These are phyloP conservation scores for Eupeodes latifasciatus DNA, from an alignment of 2,888 invertebrate species.

Conservation along the genomic window DNA sequence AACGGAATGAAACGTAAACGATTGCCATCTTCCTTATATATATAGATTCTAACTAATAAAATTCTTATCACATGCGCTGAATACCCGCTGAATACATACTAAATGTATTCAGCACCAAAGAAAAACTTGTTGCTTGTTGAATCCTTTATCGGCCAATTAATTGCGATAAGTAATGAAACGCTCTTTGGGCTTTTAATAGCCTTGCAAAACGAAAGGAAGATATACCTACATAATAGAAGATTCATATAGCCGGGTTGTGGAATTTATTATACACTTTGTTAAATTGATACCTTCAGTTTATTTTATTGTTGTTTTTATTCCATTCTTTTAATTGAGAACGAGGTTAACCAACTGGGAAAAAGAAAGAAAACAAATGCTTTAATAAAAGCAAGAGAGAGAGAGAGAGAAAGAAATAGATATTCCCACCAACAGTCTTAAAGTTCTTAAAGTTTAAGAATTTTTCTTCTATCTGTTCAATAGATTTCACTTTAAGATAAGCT, in stretches of 20 bases:
- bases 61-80: conserved; percentile 52
- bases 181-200: conserved; percentile 26
- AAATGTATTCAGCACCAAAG: conserved; percentile 8
- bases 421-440: background rate
- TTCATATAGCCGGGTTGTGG: background rate
- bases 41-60: conserved; percentile 7
- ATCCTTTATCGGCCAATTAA: conserved; percentile 57
- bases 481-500: background rate
- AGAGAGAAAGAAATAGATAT: background rate
- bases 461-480: background rate
- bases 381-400: background rate
- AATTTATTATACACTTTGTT: conserved; percentile 47
- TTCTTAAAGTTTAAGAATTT: background rate
- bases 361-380: background rate
- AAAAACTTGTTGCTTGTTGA: conserved; percentile 57
- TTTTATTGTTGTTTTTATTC: background rate
- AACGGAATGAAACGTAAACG: background rate
- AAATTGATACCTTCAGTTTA: conserved; percentile 26
- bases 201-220: background rate
- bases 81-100: conserved; percentile 24
- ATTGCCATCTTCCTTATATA: conserved; percentile 19
- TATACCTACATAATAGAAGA: background rate
- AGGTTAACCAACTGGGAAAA: background rate
- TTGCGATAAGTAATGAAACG: conserved; percentile 57
- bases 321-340: background rate